Evolutionary conservation across 2,888 invertebrate species (phyloP), one percentile per base, ranked within the genome.

Genomic region (Candidula unifasciata): DNA sequence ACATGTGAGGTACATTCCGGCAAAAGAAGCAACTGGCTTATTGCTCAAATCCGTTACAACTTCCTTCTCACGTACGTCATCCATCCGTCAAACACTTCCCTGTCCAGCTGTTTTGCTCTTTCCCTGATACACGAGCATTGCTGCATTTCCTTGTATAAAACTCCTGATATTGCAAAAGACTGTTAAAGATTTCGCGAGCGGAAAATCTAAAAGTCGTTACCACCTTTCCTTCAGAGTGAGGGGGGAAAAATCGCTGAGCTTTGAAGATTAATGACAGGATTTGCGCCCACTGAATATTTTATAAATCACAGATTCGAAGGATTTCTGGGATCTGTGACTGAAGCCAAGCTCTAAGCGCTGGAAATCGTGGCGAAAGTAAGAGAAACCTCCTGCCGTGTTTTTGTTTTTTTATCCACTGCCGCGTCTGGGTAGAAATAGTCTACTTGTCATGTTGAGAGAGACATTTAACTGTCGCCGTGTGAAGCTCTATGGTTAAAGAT

Each of bases 151-250:
- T 2, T 78, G n/a, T 64, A 24, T 60, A 37, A 78, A 78, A 44
- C 13, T 44, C 44, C 44, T 13, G 13, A 44, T 44, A 44, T 78
- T 18, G 35, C 6, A 13, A 64, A 60, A 78, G 8, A 35, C 35
- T 33, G 33, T 6, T 16, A 60, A 37, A 78, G 35, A 35, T 78
- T 30, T 35, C 64, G 21, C 60, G 35, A n/a, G 27, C 57, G 37
- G 77, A n/a, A 64, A 52, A 78, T 78, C 33, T 33, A 60, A 78
- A 78, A 60, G n/a, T 64, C 77, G 60, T 78, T 64, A 78, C 60
- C 24, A 44, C 21, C n/a, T 78, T 64, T 37, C 18, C 35, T 24
- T 60, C 35, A 60, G 30, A 35, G 24, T 24, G 35, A 10, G n/a
- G n/a, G n/a, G 13, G n/a, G n/a, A 64, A 16, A 44, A 0, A 24